These are phyloP conservation scores for Procambarus clarkii DNA, from an alignment of 1,140 invertebrate species.

Conservation along the genomic window DNA sequence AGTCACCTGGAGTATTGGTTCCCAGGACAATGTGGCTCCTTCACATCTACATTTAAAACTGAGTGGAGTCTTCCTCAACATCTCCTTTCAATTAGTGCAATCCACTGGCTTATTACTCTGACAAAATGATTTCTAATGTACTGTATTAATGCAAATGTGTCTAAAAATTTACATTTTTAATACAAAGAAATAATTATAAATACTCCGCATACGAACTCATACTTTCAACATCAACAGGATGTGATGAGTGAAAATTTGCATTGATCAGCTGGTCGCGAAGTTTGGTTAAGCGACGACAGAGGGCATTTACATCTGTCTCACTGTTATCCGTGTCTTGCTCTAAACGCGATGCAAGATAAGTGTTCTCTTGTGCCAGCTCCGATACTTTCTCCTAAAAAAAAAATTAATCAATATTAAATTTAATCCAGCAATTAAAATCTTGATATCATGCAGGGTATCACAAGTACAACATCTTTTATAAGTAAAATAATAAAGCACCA, in stretches of 20 bases:
- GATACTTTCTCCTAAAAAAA: slow-evolving; percentile 62
- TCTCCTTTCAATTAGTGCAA: too few relatives aligned
- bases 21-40: too few relatives aligned
- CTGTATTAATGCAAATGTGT: neutral
- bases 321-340: slow-evolving; percentile 39
- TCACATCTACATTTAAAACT: too few relatives aligned
- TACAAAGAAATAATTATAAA: too few relatives aligned
- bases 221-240: slow-evolving; percentile 62
- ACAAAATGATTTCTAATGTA: too few relatives aligned
- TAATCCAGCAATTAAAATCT: neutral
- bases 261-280: slow-evolving; percentile 50
- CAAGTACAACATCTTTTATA: neutral
- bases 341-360: slow-evolving; percentile 27
- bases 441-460: neutral
- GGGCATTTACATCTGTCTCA: slow-evolving; percentile 42
- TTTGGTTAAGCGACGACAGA: slow-evolving; percentile 37
- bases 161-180: too few relatives aligned
- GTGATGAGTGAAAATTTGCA: slow-evolving; percentile 34
- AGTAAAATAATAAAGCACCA: too few relatives aligned
- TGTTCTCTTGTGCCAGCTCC: slow-evolving; percentile 51
- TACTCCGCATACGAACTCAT: neutral
- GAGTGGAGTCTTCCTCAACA: too few relatives aligned
- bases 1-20: too few relatives aligned
- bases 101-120: too few relatives aligned
- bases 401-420: neutral